A percentile compares a stretch with the other conserved stretches of the same genome.
Evolutionary conservation across 2,888 invertebrate species (phyloP).

Genomic region (Apeira syringaria): DNA sequence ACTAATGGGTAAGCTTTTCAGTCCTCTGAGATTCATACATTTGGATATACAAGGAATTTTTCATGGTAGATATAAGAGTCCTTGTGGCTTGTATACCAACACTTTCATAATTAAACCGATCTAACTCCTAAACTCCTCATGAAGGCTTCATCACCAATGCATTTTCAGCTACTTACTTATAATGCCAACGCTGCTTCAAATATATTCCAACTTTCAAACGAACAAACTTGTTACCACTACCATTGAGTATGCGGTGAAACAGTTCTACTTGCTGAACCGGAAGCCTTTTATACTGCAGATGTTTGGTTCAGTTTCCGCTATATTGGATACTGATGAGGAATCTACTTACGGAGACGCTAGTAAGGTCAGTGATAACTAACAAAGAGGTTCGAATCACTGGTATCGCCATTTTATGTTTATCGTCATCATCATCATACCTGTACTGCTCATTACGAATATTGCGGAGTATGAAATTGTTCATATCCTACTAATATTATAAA

Average conservation of each 20-base stretch:
- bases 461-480: too few species aligned
- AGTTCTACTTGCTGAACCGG: constrained; percentile 98
- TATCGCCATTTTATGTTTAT: too few species aligned
- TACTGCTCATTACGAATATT: too few species aligned
- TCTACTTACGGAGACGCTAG: constrained; percentile 95
- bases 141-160: too few species aligned
- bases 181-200: constrained; percentile 98
- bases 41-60: too few species aligned
- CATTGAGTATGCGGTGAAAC: constrained; percentile 98
- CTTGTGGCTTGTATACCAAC: too few species aligned
- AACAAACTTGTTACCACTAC: constrained; percentile 97
- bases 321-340: constrained; percentile 95
- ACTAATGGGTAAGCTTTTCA: constrained; percentile 90
- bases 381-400: too few species aligned
- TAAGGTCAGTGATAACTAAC: constrained; percentile 89
- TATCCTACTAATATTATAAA: too few species aligned
- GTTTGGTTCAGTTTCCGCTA: constrained; percentile 99
- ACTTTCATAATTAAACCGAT: too few species aligned
- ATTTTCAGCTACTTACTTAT: constrained; percentile 94
- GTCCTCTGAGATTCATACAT: not conserved
- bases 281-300: constrained; percentile 99
- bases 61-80: too few species aligned
- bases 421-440: too few species aligned
- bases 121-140: too few species aligned
- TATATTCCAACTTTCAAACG: constrained; percentile 98